Conservation (phyloP, 1,140 invertebrate species). For the Nasonia giraulti region DNA sequence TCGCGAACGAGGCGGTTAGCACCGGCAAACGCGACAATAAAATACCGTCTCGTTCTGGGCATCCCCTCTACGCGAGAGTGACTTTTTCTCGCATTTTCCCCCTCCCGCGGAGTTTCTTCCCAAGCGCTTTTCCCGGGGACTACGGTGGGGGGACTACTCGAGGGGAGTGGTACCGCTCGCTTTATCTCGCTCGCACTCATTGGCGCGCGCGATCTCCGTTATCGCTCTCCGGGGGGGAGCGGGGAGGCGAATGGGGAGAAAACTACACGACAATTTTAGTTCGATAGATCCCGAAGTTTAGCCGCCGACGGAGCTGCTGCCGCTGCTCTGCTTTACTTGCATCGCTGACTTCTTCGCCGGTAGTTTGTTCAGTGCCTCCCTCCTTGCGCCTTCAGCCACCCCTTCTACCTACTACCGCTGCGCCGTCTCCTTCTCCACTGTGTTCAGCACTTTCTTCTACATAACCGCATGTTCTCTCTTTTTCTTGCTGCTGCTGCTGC, state of each 20-base stretch:
- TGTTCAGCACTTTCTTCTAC: slow-evolving; percentile 55
- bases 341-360: slow-evolving; percentile 70
- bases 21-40: slow-evolving; percentile 71
- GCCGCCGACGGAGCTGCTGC: slow-evolving; percentile 67
- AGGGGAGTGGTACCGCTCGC: slow-evolving; percentile 15
- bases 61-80: background rate
- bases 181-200: slow-evolving; percentile 20
- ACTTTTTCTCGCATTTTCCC: background rate
- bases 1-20: slow-evolving; percentile 58
- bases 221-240: slow-evolving; percentile 35
- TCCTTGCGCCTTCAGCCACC: slow-evolving; percentile 31
- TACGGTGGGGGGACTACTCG: background rate
- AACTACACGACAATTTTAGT: slow-evolving; percentile 74
- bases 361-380: slow-evolving; percentile 70
- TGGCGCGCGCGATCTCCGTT: slow-evolving; percentile 51
- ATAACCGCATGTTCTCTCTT: slow-evolving; percentile 60
- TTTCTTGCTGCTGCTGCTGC: slow-evolving; percentile 42
- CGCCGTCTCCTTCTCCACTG: slow-evolving; percentile 46
- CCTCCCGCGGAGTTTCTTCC: background rate
- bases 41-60: slow-evolving; percentile 61
- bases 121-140: slow-evolving; percentile 47
- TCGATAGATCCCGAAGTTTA: slow-evolving; percentile 72
- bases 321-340: slow-evolving; percentile 69
- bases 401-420: slow-evolving; percentile 31
- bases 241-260: slow-evolving; percentile 62